Evolutionary conservation across 1,140 invertebrate genomes (phyloP).

Genomic region (Zaprionus ornatus): DNA sequence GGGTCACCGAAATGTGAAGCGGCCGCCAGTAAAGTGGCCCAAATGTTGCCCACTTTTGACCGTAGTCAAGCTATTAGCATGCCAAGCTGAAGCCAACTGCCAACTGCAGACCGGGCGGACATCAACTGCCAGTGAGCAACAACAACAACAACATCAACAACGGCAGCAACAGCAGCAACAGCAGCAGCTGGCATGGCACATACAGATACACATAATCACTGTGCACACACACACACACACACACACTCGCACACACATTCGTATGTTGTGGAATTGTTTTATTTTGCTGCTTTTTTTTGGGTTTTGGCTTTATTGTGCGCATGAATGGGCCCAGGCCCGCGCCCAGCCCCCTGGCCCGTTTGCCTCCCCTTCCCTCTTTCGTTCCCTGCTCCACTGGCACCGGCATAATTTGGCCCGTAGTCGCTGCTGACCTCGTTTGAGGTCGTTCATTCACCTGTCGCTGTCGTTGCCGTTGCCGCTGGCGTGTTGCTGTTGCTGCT

Average conservation of each 20-base stretch:
- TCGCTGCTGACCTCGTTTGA: constrained; percentile 78
- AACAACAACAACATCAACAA: constrained; percentile 27
- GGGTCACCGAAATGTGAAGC: constrained; percentile 74
- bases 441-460: constrained; percentile 83
- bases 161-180: constrained; percentile 15
- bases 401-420: constrained; percentile 51
- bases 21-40: constrained; percentile 72
- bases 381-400: constrained; percentile 14
- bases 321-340: constrained; percentile 62
- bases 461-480: constrained; percentile 25
- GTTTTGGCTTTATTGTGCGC: constrained; percentile 76
- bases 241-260: background rate
- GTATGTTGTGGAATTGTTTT: constrained; percentile 54
- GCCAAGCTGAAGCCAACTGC: constrained; percentile 49
- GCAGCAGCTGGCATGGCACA: background rate
- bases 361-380: background rate
- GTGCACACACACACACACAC: constrained; percentile 22
- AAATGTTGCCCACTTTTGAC: constrained; percentile 73
- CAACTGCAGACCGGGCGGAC: constrained; percentile 41
- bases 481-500: background rate
- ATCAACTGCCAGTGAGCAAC: constrained; percentile 35
- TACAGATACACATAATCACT: constrained; percentile 11
- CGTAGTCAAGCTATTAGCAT: constrained; percentile 41
- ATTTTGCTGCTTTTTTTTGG: constrained; percentile 24
- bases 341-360: constrained; percentile 26